Base-by-base conservation (phyloP, 2,797 vertebrate species). In the Harpagifer antarcticus region DNA sequence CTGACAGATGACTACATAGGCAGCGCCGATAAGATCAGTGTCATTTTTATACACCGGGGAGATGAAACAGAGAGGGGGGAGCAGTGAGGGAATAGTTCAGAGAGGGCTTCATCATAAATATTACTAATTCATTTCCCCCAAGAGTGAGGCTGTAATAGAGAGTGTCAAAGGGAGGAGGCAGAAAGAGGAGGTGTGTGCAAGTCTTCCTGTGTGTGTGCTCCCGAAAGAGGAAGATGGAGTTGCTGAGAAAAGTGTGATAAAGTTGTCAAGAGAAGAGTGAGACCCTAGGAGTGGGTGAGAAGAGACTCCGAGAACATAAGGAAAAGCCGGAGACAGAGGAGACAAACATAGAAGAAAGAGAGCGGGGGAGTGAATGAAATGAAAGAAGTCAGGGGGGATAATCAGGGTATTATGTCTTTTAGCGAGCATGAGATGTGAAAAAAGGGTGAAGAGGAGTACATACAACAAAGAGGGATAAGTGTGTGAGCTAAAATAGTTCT, bases 51-150 rank as follows among this genome's bases (percentile, higher is more conserved):
- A 86, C 81, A 60, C 83, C 23, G 6, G 84, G 65, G 86, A 93
- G 87, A 93, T 90, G 90, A 93, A 87, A 92, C 79, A 80, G 76
- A 85, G 76, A 61, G 79, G 72, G 79, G 70, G 58, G 59, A 68
- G 20, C 57, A 81, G 23, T 55, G 79, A 74, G 69, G 75, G 73
- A 82, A 84, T 37, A 76, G 76, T 70, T 72, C 20, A 3, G 23
- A 72, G 67, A 82, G 54, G 68, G 67, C 83, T 88, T 84, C 85
- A 85, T 93, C 90, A 90, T 94, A 94, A 94, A 94, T 95, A 93
- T 94, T 87, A 91, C 87, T 92, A 88, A 94, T 93, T 92, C 83
- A 94, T 93, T 92, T 91, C 91, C 87, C 87, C 14, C 52, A 82
- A 72, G 85, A 87, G 85, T 9, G 6, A 66, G 58, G 63, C 65